Base-by-base conservation (phyloP, 2,888 invertebrate species). In the Phyllotreta cruciferae region DNA sequence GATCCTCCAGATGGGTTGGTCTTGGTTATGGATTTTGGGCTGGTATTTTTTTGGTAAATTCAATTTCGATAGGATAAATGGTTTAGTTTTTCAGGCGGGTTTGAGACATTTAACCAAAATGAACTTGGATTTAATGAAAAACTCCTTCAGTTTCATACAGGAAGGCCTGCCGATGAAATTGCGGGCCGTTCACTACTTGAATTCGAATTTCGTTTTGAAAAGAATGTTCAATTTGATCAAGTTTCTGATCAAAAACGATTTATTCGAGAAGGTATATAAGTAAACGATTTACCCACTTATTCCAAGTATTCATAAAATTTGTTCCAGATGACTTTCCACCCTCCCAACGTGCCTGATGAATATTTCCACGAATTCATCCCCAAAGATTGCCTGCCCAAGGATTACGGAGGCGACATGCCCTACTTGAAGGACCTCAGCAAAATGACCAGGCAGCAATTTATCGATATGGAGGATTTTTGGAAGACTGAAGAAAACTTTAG, bases 391-490 rank as follows among this genome's bases (percentile, higher is more conserved):
- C 66, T 82, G 49, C 82, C 82, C 0, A 79, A 82, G 76, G 88
- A 89, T 71, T 88, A 87, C 66, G 88, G 87, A 47, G 88, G 88
- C 7, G 83, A 85, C 3, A 78, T 83, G 0, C 81, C 82, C 0
- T 68, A 84, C 0, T 80, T 85, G 0, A 83, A 83, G 57, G 77
- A 85, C 8, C 83, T 87, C 44, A 84, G 85, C 64, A 84, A 85
- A 70, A 85, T 85, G 61, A 81, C 77, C 8, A 54, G 73, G 10
- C 68, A 77, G 54, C 74, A 76, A 71, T 76, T 78, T 63, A 66
- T 70, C 41, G 70, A 72, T 24, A 69, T 77, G 56, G 75, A 75
- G 36, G 70, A 73, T 10, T 74, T 74, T 66, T 81, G 79, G 71
- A 70, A 74, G 11, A 71, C 71, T 2, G 81, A 81, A 65, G 76